phyloP scores from a whole-genome alignment of 1,140 invertebrate species.

The Myzus persicae region DNA sequence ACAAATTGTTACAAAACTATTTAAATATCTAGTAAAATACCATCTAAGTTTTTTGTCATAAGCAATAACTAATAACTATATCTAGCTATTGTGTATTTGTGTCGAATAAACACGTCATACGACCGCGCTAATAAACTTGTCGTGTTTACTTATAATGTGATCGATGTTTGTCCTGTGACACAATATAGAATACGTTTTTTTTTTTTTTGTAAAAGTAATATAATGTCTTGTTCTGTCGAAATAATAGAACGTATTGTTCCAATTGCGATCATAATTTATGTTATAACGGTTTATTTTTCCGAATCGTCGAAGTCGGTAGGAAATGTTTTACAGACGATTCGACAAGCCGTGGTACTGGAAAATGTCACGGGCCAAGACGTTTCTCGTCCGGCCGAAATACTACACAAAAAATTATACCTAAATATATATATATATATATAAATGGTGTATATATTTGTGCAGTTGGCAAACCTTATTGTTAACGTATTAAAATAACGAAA shows the following conservation, averaged over 20 bases:
- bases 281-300: neutral
- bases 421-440: neutral
- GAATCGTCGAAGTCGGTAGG: neutral
- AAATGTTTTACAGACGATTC: conserved; percentile 3
- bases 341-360: neutral
- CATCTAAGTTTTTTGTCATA: neutral
- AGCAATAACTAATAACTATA: neutral
- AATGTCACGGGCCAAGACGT: conserved; percentile 1
- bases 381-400: neutral
- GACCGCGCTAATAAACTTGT: neutral
- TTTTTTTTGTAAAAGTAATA: too few species aligned
- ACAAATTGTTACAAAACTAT: neutral
- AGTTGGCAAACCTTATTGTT: neutral
- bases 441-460: neutral
- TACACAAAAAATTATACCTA: neutral
- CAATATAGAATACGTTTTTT: too few species aligned
- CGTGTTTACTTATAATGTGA: neutral
- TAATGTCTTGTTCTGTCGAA: neutral
- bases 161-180: neutral
- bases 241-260: neutral
- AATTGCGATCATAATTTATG: neutral
- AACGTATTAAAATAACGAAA: neutral
- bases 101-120: neutral
- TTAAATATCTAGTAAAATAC: neutral
- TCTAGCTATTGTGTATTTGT: too few species aligned